A percentile compares a stretch with the other conserved stretches of the same genome.
Evolutionary conservation across 37 sponge, comb jelly and placozoan genomes (phyloP).

Genomic region (Axinella damicornis): DNA sequence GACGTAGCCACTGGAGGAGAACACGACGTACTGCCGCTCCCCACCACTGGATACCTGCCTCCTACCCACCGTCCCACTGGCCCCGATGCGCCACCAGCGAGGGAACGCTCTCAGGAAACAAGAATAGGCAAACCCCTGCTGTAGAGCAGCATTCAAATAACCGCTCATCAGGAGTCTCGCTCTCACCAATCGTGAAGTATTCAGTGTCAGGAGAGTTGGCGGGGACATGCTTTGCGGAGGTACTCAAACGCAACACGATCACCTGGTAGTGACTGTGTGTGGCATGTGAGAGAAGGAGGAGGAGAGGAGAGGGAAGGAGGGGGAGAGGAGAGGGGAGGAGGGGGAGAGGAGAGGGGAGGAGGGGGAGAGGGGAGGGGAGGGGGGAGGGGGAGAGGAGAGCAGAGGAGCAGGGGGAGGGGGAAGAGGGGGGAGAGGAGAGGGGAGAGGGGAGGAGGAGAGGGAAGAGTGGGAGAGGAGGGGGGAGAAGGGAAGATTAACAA

Average conservation of each 20-base stretch:
- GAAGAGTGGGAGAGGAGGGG: too few species aligned
- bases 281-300: neutral
- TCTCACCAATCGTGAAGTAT: slow-evolving; percentile 32
- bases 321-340: too few species aligned
- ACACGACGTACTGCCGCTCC: slow-evolving; percentile 25
- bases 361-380: too few species aligned
- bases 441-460: too few species aligned
- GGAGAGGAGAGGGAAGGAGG: too few species aligned
- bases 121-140: neutral
- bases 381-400: too few species aligned
- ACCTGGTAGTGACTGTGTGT: slow-evolving; percentile 4
- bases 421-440: neutral
- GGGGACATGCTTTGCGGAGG: neutral
- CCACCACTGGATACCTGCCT: neutral
- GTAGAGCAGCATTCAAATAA: neutral
- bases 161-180: neutral
- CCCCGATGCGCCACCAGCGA: neutral
- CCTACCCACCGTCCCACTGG: neutral
- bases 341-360: too few species aligned
- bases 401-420: slow-evolving; percentile 1
- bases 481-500: too few species aligned
- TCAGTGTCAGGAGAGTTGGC: neutral
- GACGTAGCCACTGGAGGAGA: slow-evolving; percentile 23
- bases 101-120: slow-evolving; percentile 47
- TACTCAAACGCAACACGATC: neutral